Evolutionary conservation across 1,140 invertebrate species (phyloP).

Genomic region (Saccostrea cuccullata): DNA sequence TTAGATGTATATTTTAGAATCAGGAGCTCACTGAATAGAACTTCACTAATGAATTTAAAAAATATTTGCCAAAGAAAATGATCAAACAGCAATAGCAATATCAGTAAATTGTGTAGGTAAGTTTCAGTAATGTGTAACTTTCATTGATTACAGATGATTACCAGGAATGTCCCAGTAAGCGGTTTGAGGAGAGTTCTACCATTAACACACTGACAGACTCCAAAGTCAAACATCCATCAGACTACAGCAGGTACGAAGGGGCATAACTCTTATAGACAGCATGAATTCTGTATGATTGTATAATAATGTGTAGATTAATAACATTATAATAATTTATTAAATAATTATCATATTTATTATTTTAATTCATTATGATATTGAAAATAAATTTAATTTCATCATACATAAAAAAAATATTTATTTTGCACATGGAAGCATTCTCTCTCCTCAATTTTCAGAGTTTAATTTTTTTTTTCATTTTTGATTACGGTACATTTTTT

Average conservation of each 20-base stretch:
- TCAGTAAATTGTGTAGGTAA: background rate
- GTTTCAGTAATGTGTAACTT: background rate
- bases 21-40: too few species aligned
- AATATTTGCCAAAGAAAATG: too few species aligned
- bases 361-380: background rate
- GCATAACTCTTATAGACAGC: background rate
- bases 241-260: constrained; percentile 78
- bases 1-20: too few species aligned
- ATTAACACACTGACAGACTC: constrained; percentile 94
- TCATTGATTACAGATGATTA: constrained; percentile 58
- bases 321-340: background rate
- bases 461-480: background rate
- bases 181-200: constrained; percentile 83
- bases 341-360: background rate
- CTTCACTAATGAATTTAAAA: too few species aligned
- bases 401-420: background rate
- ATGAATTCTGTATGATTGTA: background rate
- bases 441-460: too few species aligned
- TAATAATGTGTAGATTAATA: background rate
- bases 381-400: background rate
- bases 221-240: constrained; percentile 92
- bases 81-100: too few species aligned
- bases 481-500: background rate
- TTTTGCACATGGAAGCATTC: too few species aligned
- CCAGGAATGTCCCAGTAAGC: constrained; percentile 64